Percentiles rank a stretch among this genome's conserved stretches.
phyloP scores from a whole-genome alignment of 2,113 vertebrate species.

The Ceyx margarethae region DNA sequence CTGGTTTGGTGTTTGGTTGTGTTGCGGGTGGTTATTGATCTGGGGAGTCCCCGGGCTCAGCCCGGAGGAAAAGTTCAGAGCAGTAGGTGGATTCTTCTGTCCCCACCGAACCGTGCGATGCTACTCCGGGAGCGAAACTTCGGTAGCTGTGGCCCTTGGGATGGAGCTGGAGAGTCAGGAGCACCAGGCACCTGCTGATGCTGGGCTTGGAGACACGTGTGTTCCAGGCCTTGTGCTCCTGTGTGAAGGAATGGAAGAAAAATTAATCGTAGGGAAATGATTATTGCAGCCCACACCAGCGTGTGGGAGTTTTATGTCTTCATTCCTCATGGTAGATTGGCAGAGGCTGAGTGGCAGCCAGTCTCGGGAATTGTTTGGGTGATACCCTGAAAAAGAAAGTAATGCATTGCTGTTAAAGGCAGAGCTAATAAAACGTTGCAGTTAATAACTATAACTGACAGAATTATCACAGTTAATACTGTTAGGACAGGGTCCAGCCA shows the following conservation, averaged over 20 bases:
- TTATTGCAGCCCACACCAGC: background rate
- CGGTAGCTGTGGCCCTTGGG: background rate
- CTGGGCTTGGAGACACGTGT: background rate
- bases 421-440: background rate
- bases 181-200: background rate
- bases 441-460: rapidly evolving
- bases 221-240: background rate
- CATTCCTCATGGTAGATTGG: too few relatives aligned
- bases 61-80: background rate
- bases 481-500: background rate
- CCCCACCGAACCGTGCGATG: background rate
- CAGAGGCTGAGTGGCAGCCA: background rate
- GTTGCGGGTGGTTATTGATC: background rate
- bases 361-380: rapidly evolving
- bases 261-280: background rate
- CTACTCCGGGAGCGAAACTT: background rate
- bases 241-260: background rate
- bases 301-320: rapidly evolving
- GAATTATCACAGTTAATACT: rapidly evolving
- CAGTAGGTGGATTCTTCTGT: rapidly evolving
- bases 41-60: rapidly evolving
- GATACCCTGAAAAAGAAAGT: rapidly evolving
- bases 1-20: background rate
- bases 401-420: rapidly evolving
- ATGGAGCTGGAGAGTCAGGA: background rate